A percentile compares a stretch with the other conserved stretches of the same genome.
phyloP scores from a whole-genome alignment of 2,113 vertebrate species.

The Xerus inauris region DNA sequence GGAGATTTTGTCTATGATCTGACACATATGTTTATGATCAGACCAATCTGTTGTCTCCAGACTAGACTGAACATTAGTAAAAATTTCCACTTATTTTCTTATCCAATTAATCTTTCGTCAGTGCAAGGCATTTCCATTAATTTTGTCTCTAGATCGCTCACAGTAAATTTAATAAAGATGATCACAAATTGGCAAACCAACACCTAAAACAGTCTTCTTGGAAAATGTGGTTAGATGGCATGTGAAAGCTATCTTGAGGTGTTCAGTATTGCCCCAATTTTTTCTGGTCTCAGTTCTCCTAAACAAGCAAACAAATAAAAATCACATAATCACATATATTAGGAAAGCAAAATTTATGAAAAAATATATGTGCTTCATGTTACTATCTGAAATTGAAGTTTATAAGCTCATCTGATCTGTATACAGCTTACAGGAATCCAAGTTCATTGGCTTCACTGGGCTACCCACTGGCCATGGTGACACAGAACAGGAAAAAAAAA shows the following conservation, averaged over 20 bases:
- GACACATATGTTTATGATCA: constrained; percentile 17
- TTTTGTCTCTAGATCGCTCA: background rate
- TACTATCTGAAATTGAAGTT: background rate
- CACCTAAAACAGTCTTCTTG: background rate
- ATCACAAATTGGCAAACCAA: constrained; percentile 44
- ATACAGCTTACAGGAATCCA: background rate
- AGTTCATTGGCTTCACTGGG: background rate
- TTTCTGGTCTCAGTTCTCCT: background rate
- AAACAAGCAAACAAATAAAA: too few species aligned
- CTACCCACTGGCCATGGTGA: background rate
- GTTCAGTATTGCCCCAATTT: background rate
- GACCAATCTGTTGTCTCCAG: background rate
- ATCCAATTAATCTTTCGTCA: background rate
- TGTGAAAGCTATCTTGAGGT: background rate
- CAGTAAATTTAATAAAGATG: background rate
- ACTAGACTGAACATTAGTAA: background rate
- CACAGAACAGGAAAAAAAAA: background rate
- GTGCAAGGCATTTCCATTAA: background rate
- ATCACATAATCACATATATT: background rate
- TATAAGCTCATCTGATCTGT: background rate
- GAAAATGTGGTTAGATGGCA: background rate
- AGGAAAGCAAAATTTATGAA: background rate
- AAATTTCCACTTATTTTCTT: background rate
- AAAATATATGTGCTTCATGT: background rate
- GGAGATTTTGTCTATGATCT: background rate